Evolutionary conservation across 2,113 vertebrate genomes (phyloP), one percentile per base, ranked within the genome.

Genomic region (Mus pahari): DNA sequence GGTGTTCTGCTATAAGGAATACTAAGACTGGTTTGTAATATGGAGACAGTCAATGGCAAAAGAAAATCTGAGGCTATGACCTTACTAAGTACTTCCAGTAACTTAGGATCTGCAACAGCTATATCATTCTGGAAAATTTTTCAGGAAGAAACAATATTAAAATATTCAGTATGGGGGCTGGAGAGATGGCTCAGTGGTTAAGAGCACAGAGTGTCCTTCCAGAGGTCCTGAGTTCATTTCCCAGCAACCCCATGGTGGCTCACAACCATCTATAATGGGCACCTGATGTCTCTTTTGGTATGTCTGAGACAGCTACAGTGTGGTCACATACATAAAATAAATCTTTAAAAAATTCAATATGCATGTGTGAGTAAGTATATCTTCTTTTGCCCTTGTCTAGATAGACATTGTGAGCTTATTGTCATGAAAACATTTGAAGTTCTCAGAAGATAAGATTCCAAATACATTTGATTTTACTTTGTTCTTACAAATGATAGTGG

Each of bases 21-120:
- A 64, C 36, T 64, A 92, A 96, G 14, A 92, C 26, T 92, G 4
- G 5, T 89, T 96, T 82, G 9, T 94, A 71, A 77, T 60, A 39
- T 81, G 33, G 39, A 96, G n/a, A 74, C 17, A 39, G 95, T 75
- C 10, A 86, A 33, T 2, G 42, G 86, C 92, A 64, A 66, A 95
- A 91, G 53, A 36, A 96, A 94, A 77, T 10, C 64, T 87, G 81
- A 93, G 84, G 3, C 33, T 89, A 31, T 90, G 73, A 92, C 82
- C 94, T 96, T 22, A 94, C 66, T 94, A 66, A 81, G 70, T 94
- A 86, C 31, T 94, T 89, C 5, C 5, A 95, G 48, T 94, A 94
- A 91, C 79, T 86, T 90, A 70, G 7, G 89, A 14, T 33, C 16
- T 91, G 26, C 26, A 48, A 92, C 62, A 96, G 1, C 33, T 95